Percentiles rank a stretch among this genome's conserved stretches.
Conservation (phyloP, 2,797 vertebrate species). For the Sparidentex hasta region DNA sequence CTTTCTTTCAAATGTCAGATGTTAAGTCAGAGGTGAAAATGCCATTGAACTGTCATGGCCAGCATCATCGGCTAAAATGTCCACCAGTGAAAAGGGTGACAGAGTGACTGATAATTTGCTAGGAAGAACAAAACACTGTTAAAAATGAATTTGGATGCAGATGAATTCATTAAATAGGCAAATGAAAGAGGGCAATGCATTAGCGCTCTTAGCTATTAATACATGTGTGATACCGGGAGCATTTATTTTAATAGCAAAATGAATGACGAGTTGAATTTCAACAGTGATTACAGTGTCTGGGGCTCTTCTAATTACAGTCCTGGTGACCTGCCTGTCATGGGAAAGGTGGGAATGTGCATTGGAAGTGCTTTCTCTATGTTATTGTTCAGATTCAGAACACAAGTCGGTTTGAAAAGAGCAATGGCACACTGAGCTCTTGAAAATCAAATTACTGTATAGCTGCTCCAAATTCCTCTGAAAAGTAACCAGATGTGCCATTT, state of each 20-base stretch:
- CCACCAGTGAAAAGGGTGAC: conserved; percentile 24
- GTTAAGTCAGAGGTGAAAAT: conserved; percentile 40
- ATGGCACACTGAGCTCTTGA: background rate
- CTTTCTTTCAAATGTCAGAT: conserved; percentile 54
- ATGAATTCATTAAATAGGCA: conserved; percentile 54
- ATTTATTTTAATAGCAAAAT: conserved; percentile 45
- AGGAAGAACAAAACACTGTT: conserved; percentile 41
- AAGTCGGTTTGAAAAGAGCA: conserved; percentile 15
- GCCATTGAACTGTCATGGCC: conserved; percentile 23
- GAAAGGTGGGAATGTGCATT: conserved; percentile 26
- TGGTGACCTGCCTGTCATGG: conserved; percentile 22
- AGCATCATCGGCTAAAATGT: conserved; percentile 40
- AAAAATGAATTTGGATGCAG: conserved; percentile 54
- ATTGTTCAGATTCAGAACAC: background rate
- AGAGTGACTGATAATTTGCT: conserved; percentile 35
- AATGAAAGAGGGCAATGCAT: conserved; percentile 32
- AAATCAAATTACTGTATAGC: background rate
- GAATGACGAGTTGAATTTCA: conserved; percentile 29
- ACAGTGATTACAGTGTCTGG: conserved; percentile 34
- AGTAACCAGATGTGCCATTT: background rate
- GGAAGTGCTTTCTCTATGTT: conserved; percentile 4
- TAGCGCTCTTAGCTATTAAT: conserved; percentile 2
- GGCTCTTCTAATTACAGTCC: conserved; percentile 40
- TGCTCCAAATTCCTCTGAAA: background rate
- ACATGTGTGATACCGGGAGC: background rate